Conservation (phyloP, 2,797 vertebrate species). For the Coluber constrictor region DNA sequence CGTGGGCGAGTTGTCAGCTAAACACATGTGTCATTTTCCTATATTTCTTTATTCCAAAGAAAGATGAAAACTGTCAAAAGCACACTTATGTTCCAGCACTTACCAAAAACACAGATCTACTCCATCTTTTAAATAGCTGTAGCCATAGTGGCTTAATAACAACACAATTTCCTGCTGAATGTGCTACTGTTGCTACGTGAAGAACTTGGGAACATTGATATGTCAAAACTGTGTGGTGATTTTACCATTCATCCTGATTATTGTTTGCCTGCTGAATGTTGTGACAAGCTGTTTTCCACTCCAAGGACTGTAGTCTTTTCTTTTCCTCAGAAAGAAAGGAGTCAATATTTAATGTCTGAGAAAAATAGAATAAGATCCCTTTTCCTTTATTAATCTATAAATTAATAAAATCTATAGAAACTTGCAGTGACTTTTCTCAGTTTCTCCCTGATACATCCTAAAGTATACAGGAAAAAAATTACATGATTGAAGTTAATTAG, state of each 20-base stretch:
- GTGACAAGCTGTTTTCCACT: constrained; percentile 10
- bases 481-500: neutral
- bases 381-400: neutral
- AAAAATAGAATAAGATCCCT: neutral
- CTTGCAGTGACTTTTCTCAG: neutral
- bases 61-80: constrained; percentile 33
- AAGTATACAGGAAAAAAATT: neutral
- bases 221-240: constrained; percentile 28
- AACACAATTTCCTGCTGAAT: constrained; percentile 12
- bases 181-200: neutral
- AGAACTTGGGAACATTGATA: neutral
- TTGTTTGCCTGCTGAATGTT: constrained; percentile 14
- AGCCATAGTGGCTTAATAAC: constrained; percentile 3
- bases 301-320: neutral
- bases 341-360: neutral
- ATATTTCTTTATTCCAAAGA: constrained; percentile 41
- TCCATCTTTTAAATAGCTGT: constrained; percentile 16
- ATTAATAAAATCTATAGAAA: neutral
- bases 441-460: neutral
- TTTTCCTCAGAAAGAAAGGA: neutral
- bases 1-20: constrained; percentile 49
- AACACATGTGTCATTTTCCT: constrained; percentile 35
- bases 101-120: constrained; percentile 6
- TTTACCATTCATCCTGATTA: constrained; percentile 23
- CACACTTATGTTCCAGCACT: neutral